A percentile compares a stretch with the other conserved stretches of the same genome.
Evolutionary conservation across 1,140 invertebrate species (phyloP).

Genomic region (Armadillidium nasatum): DNA sequence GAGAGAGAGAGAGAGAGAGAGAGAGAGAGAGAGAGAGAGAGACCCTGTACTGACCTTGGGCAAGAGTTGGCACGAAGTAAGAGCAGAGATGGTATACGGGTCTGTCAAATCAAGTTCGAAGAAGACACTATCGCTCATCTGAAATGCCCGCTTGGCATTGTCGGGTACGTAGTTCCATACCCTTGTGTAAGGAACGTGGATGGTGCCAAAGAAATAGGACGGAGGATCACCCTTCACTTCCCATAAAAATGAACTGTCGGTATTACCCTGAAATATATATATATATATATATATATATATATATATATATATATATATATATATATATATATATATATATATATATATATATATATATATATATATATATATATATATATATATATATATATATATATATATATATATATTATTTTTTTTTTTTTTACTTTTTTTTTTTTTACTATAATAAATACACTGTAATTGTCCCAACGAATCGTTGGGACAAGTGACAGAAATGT

Average conservation of each 20-base stretch:
- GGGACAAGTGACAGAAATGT: too few relatives aligned
- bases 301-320: neutral
- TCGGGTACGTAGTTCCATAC: constrained; percentile 58
- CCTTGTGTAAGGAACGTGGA: constrained; percentile 58
- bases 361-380: neutral
- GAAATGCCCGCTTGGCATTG: constrained; percentile 56
- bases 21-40: neutral
- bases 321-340: neutral
- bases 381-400: neutral
- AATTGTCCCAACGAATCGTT: too few relatives aligned
- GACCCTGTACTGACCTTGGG: constrained; percentile 19
- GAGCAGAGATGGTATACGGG: constrained; percentile 29
- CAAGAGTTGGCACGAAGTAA: constrained; percentile 27
- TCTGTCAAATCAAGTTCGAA: constrained; percentile 53
- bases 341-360: neutral
- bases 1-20: neutral
- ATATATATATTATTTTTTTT: too few relatives aligned
- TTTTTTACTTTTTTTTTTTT: too few relatives aligned
- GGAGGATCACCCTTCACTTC: constrained; percentile 49
- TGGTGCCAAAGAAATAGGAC: constrained; percentile 59
- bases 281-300: constrained; percentile 9
- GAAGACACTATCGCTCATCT: constrained; percentile 52
- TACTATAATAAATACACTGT: too few relatives aligned
- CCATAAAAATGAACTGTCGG: constrained; percentile 47
- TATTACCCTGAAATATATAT: constrained; percentile 27